Conservation (phyloP, 2,888 invertebrate genomes). For the Rotaria macrura region DNA sequence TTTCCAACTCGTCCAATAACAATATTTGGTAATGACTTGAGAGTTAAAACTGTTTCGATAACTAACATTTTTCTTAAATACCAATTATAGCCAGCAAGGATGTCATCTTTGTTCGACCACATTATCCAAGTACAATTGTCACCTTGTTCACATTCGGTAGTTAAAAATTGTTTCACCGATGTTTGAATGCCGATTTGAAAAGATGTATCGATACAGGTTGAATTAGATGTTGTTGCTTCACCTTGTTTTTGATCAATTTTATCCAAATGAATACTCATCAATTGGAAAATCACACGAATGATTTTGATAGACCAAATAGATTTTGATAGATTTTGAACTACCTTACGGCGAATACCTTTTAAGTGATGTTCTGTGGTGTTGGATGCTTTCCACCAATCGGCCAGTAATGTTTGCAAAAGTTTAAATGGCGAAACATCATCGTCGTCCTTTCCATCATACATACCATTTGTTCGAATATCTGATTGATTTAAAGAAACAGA, state of each 20-base stretch:
- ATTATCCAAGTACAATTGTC: not conserved
- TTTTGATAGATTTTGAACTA: not conserved
- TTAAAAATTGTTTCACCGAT: not conserved
- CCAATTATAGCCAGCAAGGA: not conserved
- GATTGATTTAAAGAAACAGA: not conserved
- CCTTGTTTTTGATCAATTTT: not conserved
- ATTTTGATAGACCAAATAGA: not conserved
- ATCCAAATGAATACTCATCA: not conserved
- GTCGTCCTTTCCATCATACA: not conserved
- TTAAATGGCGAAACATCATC: not conserved
- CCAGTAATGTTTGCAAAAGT: not conserved
- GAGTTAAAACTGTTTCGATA: not conserved
- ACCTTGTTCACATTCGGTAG: not conserved
- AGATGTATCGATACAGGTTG: not conserved
- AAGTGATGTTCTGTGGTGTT: not conserved
- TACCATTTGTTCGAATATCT: not conserved
- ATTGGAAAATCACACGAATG: not conserved
- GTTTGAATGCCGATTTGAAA: not conserved
- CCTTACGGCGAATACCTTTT: not conserved
- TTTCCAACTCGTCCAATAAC: not conserved
- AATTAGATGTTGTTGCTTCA: not conserved
- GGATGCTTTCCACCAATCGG: not conserved
- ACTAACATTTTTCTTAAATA: not conserved
- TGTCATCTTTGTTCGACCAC: not conserved
- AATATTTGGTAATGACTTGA: not conserved